Evolutionary conservation across 2,113 vertebrate genomes (phyloP).

Genomic region (Rousettus leschenaultii): DNA sequence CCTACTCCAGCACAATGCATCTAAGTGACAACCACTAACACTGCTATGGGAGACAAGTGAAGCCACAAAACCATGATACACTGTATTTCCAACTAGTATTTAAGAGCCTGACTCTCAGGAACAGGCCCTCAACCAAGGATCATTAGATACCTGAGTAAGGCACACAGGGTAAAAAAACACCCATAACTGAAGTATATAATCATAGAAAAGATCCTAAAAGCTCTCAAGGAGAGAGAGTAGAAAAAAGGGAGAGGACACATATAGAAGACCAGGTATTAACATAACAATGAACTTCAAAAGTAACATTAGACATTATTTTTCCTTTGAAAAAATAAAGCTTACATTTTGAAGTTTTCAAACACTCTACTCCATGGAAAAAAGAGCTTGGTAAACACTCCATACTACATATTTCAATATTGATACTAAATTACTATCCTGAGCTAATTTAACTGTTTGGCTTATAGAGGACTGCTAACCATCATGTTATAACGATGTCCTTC

Average conservation of each 20-base stretch:
- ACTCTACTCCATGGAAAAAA: neutral
- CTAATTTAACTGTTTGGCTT: neutral
- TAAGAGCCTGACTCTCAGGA: slow-evolving; percentile 16
- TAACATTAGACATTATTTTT: neutral
- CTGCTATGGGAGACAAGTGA: neutral
- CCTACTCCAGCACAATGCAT: neutral
- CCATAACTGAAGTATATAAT: neutral
- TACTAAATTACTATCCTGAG: slow-evolving; percentile 14
- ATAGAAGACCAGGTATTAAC: neutral
- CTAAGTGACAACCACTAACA: neutral
- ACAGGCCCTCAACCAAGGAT: neutral
- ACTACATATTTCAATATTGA: neutral
- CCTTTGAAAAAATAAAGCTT: slow-evolving; percentile 28
- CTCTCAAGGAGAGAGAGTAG: neutral
- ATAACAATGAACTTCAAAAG: neutral
- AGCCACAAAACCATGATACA: neutral
- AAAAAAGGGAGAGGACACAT: neutral
- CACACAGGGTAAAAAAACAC: neutral
- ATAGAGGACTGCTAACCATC: neutral
- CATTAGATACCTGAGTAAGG: neutral
- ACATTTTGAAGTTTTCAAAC: neutral
- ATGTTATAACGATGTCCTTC: neutral
- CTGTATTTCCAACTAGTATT: neutral
- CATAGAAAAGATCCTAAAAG: neutral
- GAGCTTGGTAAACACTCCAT: neutral